Base-by-base conservation (phyloP, 2,888 invertebrate genomes). In the Drosophila diplacantha region DNA sequence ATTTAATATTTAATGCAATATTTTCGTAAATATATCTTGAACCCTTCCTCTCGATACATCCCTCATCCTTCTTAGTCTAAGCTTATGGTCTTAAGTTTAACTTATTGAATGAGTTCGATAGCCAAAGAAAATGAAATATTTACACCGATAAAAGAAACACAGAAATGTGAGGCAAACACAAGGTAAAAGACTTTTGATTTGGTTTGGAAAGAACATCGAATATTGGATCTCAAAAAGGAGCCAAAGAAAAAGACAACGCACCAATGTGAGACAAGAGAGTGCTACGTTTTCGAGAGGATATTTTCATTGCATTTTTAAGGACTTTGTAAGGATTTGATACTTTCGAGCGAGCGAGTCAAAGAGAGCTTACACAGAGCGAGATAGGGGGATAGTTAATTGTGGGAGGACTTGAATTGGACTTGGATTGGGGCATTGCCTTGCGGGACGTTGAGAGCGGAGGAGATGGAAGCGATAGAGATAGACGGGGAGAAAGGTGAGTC, bases 191-290 rank as follows among this genome's bases (percentile, higher is more conserved):
- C 14, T 22, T 41, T 60, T 41, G 37, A 54, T 6, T 54, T 53
- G 47, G 9, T 35, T 60, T 55, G n/a, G 35, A 43, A 57, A 47
- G 37, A 29, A 61, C 51, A 61, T 69, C 34, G 20, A 54, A 39
- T 60, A 43, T 18, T 46, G 69, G 38, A 44, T 34, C 26, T 44
- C 37, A 53, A 50, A 69, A 71, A 69, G 64, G 62, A 60, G 51
- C 59, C 50, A 65, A 73, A 69, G 63, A 73, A 79, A 82, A 72
- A 84, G 83, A 84, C 84, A 84, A 83, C 84, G 78, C 80, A 85
- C 84, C 81, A 83, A 85, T 84, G 74, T 73, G 57, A 73, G 83
- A 81, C 74, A 84, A 72, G 75, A 78, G 32, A 51, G 68, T 62
- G 49, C 47, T 55, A 59, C 8, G n/a, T 55, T 71, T 77, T 65